phyloP scores from a whole-genome alignment of 2,113 vertebrate genomes.

The Gymnobelideus leadbeateri region DNA sequence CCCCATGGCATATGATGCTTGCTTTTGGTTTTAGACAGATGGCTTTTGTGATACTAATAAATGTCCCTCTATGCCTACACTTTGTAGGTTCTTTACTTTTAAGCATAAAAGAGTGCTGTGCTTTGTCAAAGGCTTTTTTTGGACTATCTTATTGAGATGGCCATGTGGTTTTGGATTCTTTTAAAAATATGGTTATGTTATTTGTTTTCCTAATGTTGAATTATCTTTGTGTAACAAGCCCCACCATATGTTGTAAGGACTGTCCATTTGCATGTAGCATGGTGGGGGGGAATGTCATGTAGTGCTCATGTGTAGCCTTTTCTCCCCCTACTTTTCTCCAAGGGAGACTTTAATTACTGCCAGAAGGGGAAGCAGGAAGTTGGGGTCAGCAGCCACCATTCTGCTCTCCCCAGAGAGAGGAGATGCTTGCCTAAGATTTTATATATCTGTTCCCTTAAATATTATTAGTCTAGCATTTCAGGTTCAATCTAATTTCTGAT shows the following conservation, averaged over 20 bases:
- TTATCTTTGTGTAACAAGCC: background rate
- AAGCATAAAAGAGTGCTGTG: background rate
- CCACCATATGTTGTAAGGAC: background rate
- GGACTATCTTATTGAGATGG: background rate
- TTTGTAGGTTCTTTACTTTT: background rate
- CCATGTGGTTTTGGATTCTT: background rate
- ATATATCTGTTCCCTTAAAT: background rate
- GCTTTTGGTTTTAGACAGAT: background rate
- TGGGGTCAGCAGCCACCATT: background rate
- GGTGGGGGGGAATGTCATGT: background rate
- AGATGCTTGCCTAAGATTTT: background rate
- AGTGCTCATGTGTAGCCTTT: background rate
- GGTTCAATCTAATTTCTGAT: background rate
- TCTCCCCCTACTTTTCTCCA: background rate
- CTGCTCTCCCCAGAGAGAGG: background rate
- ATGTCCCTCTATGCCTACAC: background rate
- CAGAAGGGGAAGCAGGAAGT: background rate
- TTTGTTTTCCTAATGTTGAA: background rate
- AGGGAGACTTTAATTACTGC: background rate
- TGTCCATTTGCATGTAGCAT: background rate
- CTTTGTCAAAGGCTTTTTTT: background rate
- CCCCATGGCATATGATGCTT: background rate
- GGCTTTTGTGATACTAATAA: background rate
- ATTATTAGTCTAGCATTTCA: background rate
- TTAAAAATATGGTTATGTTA: background rate